Base-by-base conservation (phyloP, 2,888 invertebrate genomes). In the Stenichneumon culpator region DNA sequence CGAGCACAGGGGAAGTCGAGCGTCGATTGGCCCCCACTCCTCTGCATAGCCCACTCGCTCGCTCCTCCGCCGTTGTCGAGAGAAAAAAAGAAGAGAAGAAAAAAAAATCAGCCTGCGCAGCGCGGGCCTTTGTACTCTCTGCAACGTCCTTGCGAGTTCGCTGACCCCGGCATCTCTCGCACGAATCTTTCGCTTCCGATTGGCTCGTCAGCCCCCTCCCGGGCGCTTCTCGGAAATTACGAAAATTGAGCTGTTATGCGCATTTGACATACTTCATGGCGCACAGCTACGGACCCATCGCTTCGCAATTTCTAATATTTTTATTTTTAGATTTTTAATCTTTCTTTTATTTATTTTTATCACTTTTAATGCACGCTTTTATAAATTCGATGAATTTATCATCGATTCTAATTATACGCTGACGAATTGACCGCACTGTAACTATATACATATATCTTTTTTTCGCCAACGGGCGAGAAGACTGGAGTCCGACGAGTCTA, bases 101-200 rank as follows among this genome's bases (percentile, higher is more conserved):
- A 54, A 80, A 78, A 69, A 63, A 74, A 63, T 81, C 54, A 79
- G 75, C 86, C 69, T 84, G 78, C 83, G 75, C 75, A 63, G 85
- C 87, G 80, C 84, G 78, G 73, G 86, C 86, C 85, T 87, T 87
- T 86, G 83, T 84, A 63, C 81, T 82, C 87, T 90, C 87, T 90
- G 90, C 89, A 88, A 86, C 92, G 93, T 91, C 93, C 93, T 93
- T 93, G 92, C 89, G 89, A 89, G 93, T 92, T 89, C 92, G 90
- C 93, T 93, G 93, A 93, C 93, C 93, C 86, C 54, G 74, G 32
- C 63, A 70, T 83, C 82, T 79, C 47, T n/a, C 67, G 47, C 60
- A 54, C 44, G 60, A 90, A 91, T 89, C 88, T 87, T 83, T 87
- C 67, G 52, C 83, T 83, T 89, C 82, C 87, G 83, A 88, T 89